These are phyloP conservation scores for Chymomyza fuscimana DNA, from an alignment of 2,888 invertebrate genomes.

Conservation along the genomic window DNA sequence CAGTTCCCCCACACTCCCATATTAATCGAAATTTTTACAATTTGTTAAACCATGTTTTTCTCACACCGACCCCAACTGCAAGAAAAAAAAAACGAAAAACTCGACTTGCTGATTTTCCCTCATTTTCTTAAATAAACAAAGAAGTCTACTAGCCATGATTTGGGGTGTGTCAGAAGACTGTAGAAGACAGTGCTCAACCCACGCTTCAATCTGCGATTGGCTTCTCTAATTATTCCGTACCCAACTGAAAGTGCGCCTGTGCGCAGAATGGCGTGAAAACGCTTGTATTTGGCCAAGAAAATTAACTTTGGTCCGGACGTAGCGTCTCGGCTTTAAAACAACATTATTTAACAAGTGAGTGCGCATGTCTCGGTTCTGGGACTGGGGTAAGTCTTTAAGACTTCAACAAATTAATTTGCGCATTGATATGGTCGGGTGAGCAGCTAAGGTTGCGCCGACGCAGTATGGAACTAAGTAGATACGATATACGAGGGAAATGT, in stretches of 20 bases:
- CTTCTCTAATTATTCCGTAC: constrained; percentile 33
- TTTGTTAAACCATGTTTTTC: constrained; percentile 60
- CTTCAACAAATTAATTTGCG: constrained; percentile 45
- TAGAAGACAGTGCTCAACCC: constrained; percentile 41
- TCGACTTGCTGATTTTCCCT: constrained; percentile 58
- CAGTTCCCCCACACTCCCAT: not conserved
- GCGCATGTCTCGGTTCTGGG: constrained; percentile 17
- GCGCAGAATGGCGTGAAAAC: constrained; percentile 72
- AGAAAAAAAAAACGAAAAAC: not conserved
- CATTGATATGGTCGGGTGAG: constrained; percentile 27
- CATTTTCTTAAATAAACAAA: constrained; percentile 71
- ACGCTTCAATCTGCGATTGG: constrained; percentile 60
- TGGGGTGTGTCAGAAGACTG: constrained; percentile 56
- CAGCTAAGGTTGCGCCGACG: constrained; percentile 12
- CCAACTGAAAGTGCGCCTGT: constrained; percentile 33
- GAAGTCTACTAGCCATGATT: constrained; percentile 24
- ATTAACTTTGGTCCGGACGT: constrained; percentile 44
- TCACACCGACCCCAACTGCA: constrained; percentile 58
- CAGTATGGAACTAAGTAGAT: constrained; percentile 16
- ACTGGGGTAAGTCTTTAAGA: constrained; percentile 12
- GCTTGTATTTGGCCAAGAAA: constrained; percentile 70
- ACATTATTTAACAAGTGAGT: constrained; percentile 46
- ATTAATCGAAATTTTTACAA: constrained; percentile 47
- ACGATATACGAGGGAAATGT: not conserved
- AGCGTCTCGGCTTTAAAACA: constrained; percentile 19